Conservation (phyloP, 2,888 invertebrate species). For the Ophonus ardosiacus region DNA sequence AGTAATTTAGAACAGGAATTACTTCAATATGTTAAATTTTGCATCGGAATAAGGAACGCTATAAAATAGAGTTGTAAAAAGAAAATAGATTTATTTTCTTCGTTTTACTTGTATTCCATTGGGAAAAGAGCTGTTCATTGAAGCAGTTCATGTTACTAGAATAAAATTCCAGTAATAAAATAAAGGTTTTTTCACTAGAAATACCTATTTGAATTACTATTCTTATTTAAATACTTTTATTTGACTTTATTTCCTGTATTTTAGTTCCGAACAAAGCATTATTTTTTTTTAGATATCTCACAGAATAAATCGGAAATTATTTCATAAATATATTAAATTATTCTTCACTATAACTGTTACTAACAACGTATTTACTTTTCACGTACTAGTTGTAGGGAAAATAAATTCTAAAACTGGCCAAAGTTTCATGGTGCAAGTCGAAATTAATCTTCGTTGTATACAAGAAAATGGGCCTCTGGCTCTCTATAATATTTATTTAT, state of each 20-base stretch:
- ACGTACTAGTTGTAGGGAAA: no score
- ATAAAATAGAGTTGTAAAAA: slow-evolving; percentile 26
- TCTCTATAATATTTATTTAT: no score
- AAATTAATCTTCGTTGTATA: no score
- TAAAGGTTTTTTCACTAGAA: not conserved
- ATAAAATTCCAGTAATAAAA: slow-evolving; percentile 6
- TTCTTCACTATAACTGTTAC: no score
- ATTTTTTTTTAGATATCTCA: not conserved
- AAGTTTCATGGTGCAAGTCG: no score
- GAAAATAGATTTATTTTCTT: not conserved
- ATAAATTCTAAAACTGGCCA: no score
- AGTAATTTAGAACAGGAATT: not conserved
- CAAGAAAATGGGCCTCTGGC: no score
- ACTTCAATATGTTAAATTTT: slow-evolving; percentile 14
- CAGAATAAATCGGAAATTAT: no score
- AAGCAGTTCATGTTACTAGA: not conserved
- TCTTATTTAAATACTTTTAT: not conserved
- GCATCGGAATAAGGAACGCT: not conserved
- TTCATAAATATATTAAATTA: no score
- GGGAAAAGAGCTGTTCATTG: slow-evolving; percentile 2
- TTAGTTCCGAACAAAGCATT: not conserved
- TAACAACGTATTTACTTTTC: no score
- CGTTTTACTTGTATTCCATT: slow-evolving; percentile 15
- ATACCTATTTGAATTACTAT: not conserved
- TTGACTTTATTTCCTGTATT: no score